phyloP scores from a whole-genome alignment of 2,888 invertebrate genomes.

The Ormyrus rosae region DNA sequence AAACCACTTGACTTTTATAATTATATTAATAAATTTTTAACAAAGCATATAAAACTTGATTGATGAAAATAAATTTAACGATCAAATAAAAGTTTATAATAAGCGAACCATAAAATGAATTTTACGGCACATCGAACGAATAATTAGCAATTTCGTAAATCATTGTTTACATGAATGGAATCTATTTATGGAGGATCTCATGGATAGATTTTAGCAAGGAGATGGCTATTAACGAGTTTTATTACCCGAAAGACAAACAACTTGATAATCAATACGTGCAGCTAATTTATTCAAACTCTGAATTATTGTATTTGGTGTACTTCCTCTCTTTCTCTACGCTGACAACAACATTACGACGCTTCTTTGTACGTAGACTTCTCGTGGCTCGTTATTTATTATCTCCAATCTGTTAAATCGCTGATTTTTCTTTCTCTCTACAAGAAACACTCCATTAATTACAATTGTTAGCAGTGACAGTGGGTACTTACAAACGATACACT shows the following conservation, averaged over 20 bases:
- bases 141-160: too few species aligned
- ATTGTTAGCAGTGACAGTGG: conserved; percentile 8
- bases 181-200: not conserved
- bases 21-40: too few species aligned
- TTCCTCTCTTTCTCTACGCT: not conserved
- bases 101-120: too few species aligned
- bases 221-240: not conserved
- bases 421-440: conserved; percentile 4
- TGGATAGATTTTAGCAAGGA: not conserved
- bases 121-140: too few species aligned
- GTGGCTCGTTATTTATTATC: conserved; percentile 7
- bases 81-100: too few species aligned
- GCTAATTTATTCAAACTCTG: conserved; percentile 47
- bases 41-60: too few species aligned
- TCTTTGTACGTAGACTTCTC: conserved; percentile 34
- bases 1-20: too few species aligned
- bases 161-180: too few species aligned
- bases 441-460: conserved; percentile 11
- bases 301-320: conserved; percentile 49
- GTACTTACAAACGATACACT: conserved; percentile 18
- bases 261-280: conserved; percentile 41
- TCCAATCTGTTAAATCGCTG: not conserved
- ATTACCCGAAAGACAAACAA: not conserved
- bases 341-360: conserved; percentile 15
- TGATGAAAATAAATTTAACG: too few species aligned